Evolutionary conservation across 2,888 invertebrate species (phyloP), one percentile per base, ranked within the genome.

Genomic region (Gastrophysa polygoni): DNA sequence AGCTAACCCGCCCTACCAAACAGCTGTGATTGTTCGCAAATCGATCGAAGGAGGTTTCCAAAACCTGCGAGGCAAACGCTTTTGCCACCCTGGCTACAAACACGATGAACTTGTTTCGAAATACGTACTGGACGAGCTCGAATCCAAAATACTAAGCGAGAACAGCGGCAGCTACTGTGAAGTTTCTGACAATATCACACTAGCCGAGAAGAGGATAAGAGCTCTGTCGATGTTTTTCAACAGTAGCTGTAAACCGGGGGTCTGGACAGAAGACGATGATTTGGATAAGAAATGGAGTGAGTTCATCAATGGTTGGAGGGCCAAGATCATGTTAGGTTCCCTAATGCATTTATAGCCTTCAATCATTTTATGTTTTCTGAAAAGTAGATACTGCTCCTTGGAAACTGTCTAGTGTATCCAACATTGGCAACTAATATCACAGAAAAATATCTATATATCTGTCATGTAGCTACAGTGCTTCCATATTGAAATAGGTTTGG

Each of bases 201-300:
- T 85, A 7, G 83, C 85, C 0, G 79, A 89, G 75, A 77, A 90
- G 68, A 89, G 91, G 66, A 83, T 89, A 18, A 82, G 84, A 44
- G 84, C 86, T 1, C 82, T 91, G 0, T 83, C 82, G 51, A 73
- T 78, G 0, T 90, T 88, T 83, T 92, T 93, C 82, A 84, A 85
- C 0, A 81, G 83, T 0, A 88, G 88, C 63, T 93, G 93, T 80
- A 84, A 91, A 51, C 92, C 92, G 4, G 92, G 92, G 0, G 75
- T 80, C 0, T 91, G 91, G 91, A 85, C 86, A 2, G 73, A 82
- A 17, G 86, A 88, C 65, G 65, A 71, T 0, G 77, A 82, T 0
- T 78, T 86, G 0, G 87, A 90, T 72, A 75, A 77, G 10, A 71
- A 76, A 51, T 82, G 90, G 10, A 89, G 91, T 91, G 80, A 85